Evolutionary conservation across 2,888 invertebrate species (phyloP).

Genomic region (Taenaris catops): DNA sequence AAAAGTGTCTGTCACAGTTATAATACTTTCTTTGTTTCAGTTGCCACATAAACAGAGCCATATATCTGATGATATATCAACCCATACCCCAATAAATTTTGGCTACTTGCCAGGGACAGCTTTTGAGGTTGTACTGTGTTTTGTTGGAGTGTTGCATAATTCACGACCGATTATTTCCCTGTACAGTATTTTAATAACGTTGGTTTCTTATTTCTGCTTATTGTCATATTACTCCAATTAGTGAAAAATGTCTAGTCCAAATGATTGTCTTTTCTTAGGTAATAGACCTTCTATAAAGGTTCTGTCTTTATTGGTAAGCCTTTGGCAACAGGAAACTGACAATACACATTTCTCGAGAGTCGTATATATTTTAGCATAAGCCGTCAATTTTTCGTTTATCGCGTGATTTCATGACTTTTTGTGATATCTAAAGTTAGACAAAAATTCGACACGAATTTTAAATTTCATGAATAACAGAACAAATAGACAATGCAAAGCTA

Average conservation of each 20-base stretch:
- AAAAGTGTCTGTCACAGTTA: background rate
- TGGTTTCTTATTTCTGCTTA: background rate
- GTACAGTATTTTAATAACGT: too few relatives aligned
- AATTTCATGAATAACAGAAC: too few relatives aligned
- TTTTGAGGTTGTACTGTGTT: background rate
- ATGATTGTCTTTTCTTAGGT: background rate
- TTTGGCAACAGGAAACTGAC: too few relatives aligned
- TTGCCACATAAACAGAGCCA: background rate
- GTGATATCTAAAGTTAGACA: too few relatives aligned
- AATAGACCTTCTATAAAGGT: background rate
- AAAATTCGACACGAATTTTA: too few relatives aligned
- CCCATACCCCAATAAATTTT: background rate
- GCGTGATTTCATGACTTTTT: too few relatives aligned
- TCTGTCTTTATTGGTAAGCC: background rate
- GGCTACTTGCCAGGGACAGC: background rate
- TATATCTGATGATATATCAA: background rate
- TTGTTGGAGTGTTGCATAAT: background rate
- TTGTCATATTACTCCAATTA: background rate
- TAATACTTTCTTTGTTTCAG: background rate
- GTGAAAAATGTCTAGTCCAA: background rate
- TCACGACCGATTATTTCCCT: too few relatives aligned
- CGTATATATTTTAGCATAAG: too few relatives aligned
- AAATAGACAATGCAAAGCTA: too few relatives aligned
- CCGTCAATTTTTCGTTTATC: too few relatives aligned
- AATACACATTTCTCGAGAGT: too few relatives aligned